phyloP scores from a whole-genome alignment of 2,113 vertebrate species.

The Marmota monax region DNA sequence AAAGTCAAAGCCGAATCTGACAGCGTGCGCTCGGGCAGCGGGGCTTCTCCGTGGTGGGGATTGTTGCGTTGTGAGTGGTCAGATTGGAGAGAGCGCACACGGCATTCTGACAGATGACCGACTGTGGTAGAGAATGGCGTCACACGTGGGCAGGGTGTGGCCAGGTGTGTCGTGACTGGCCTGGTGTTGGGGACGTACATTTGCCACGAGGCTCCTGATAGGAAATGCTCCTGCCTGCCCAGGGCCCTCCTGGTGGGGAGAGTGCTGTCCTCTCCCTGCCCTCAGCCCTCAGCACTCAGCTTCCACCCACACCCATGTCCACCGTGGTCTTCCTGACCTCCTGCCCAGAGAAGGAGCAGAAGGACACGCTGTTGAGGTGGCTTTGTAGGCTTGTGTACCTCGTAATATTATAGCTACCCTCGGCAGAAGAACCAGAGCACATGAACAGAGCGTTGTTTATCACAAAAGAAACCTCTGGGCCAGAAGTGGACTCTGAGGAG shows the following conservation, averaged over 20 bases:
- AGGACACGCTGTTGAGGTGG: neutral
- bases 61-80: neutral
- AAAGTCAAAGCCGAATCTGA: neutral
- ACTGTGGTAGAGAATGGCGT: fast-evolving
- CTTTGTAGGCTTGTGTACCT: neutral
- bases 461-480: neutral
- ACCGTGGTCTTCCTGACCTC: too few relatives aligned
- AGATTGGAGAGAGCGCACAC: neutral
- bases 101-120: neutral
- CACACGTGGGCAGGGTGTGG: fast-evolving
- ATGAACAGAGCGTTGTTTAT: neutral
- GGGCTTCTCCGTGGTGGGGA: neutral
- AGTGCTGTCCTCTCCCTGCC: fast-evolving
- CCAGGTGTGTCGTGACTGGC: fast-evolving
- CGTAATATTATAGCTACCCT: neutral
- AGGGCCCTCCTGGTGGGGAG: too few relatives aligned
- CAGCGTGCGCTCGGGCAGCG: fast-evolving
- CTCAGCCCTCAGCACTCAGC: neutral
- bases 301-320: neutral
- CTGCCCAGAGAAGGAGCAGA: neutral
- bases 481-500: neutral
- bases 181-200: neutral
- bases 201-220: neutral
- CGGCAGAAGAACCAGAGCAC: neutral
- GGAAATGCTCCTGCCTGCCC: neutral